Evolutionary conservation across 1,140 invertebrate genomes (phyloP).

Genomic region (Heliconius himera): DNA sequence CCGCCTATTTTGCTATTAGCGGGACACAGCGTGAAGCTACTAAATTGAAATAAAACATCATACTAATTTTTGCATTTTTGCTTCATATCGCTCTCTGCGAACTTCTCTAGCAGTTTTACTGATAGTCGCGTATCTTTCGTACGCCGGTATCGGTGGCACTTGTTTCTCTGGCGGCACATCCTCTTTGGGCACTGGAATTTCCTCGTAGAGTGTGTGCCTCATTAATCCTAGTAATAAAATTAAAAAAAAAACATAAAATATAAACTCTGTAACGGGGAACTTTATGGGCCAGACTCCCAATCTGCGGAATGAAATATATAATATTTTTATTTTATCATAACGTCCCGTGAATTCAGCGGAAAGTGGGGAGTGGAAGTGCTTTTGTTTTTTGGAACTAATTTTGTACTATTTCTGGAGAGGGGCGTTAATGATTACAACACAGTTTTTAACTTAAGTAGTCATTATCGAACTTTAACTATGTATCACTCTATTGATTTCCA

Average conservation of each 20-base stretch:
- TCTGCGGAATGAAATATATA: no score
- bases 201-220: conserved; percentile 69
- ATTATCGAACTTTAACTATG: no score
- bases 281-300: no score
- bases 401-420: no score
- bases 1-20: neutral
- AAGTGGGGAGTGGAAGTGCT: no score
- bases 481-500: no score
- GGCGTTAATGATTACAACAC: no score
- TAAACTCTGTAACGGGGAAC: no score
- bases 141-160: conserved; percentile 66
- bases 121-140: conserved; percentile 67
- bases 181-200: conserved; percentile 68
- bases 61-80: conserved; percentile 56
- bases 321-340: no score
- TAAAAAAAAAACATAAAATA: neutral
- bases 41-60: neutral
- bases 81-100: conserved; percentile 62
- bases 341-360: no score
- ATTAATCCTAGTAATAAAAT: conserved; percentile 53
- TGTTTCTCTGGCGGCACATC: conserved; percentile 72
- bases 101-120: conserved; percentile 69
- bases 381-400: no score
- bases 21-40: neutral
- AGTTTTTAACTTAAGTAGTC: no score